Evolutionary conservation across 2,797 vertebrate genomes (phyloP), one percentile per base, ranked within the genome.

Genomic region (Dendrocincla tyrannina): DNA sequence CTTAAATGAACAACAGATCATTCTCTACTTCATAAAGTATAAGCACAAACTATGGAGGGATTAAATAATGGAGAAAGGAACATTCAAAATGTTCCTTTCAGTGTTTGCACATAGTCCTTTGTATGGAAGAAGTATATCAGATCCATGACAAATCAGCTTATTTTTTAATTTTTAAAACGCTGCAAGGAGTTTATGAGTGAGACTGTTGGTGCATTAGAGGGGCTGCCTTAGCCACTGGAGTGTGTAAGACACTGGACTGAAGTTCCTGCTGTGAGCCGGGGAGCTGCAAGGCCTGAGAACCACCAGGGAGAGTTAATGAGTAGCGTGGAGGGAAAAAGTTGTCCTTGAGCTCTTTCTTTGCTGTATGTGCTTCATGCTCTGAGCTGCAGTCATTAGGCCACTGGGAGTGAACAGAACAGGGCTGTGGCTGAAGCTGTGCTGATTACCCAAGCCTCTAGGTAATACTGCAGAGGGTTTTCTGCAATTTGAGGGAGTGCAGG

Each of bases 31-130:
- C 76, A 93, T 83, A 80, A 85, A 88, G 33, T 81, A 64, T 55
- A 88, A 95, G 80, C 84, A 55, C 6, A 85, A 93, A 91, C 39
- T 67, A 88, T 46, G 74, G 67, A 84, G 52, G 42, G 63, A 92
- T 97, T 95, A 94, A 95, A 88, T 89, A 80, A 73, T 60, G 69
- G 83, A 52, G 88, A 60, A 80, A 74, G 53, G 62, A 94, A 93
- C 76, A 72, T 88, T 96, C 88, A 84, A 97, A 96, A 97, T 70
- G 85, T 41, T n/a, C 32, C 63, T 66, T 66, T 46, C 42, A 32
- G 73, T 85, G 39, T 95, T 96, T 96, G 85, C 86, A 93, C 80
- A 55, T 49, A 5, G 82, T 46, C 73, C 73, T 96, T 89, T 79
- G 62, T 79, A 50, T 89, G 49, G 79, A 93, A 88, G 90, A 83